These are phyloP conservation scores for Ovibos moschatus DNA, from an alignment of 2,113 vertebrate species.

Conservation along the genomic window DNA sequence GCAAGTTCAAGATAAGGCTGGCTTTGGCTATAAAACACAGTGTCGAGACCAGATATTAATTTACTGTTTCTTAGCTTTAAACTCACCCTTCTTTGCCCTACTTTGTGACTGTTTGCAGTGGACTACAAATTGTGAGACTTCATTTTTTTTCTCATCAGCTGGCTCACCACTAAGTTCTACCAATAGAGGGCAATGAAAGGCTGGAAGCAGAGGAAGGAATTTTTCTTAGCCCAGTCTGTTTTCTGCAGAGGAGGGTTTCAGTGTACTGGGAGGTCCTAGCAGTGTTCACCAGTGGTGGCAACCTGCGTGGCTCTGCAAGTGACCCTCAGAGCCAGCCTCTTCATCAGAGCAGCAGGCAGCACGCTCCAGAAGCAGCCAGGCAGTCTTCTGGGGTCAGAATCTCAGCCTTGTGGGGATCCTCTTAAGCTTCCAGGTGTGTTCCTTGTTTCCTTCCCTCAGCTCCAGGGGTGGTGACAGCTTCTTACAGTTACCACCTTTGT, in stretches of 20 bases:
- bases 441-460: background rate
- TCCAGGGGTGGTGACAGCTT: background rate
- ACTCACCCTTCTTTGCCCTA: background rate
- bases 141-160: background rate
- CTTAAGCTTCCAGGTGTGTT: background rate
- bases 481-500: background rate
- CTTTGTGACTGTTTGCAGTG: background rate
- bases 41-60: background rate
- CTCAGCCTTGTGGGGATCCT: background rate
- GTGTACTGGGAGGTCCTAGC: background rate
- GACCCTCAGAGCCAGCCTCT: background rate
- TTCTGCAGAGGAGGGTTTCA: background rate
- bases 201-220: background rate
- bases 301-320: background rate
- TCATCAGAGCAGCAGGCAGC: background rate
- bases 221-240: background rate
- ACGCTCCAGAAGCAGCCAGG: background rate
- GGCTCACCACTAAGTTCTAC: background rate
- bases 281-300: background rate
- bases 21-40: background rate
- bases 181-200: background rate
- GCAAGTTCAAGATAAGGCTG: background rate
- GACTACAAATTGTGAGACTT: background rate
- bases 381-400: background rate
- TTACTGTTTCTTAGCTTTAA: background rate